Evolutionary conservation across 1,140 invertebrate species (phyloP).

Genomic region (Dolichoris vasculosae): DNA sequence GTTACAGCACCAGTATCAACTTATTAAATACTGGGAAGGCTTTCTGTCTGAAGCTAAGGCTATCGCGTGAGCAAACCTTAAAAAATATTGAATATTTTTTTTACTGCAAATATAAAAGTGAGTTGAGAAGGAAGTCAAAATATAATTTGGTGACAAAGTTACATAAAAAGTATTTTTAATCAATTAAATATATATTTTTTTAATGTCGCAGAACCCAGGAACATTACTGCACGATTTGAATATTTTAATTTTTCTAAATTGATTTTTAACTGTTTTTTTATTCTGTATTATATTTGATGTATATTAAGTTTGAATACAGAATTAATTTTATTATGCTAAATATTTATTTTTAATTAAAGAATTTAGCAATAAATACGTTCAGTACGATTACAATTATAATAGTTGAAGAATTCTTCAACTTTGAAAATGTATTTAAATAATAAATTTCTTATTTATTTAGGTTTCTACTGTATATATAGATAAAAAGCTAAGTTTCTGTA

Average conservation of each 20-base stretch:
- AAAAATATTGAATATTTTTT: background rate
- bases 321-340: no score
- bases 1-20: slow-evolving; percentile 95
- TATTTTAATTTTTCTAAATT: background rate
- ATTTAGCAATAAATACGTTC: no score
- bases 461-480: background rate
- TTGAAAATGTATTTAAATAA: background rate
- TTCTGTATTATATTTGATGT: no score
- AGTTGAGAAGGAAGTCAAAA: background rate
- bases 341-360: no score
- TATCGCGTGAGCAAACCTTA: slow-evolving; percentile 78
- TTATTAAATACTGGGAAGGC: slow-evolving; percentile 96
- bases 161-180: slow-evolving; percentile 24
- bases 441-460: background rate
- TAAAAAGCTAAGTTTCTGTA: background rate
- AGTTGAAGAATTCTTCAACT: no score
- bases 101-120: background rate
- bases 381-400: no score
- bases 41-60: slow-evolving; percentile 94
- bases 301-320: no score
- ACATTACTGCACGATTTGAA: slow-evolving; percentile 19
- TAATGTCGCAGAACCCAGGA: background rate
- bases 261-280: background rate
- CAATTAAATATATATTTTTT: slow-evolving; percentile 20
- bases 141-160: background rate